Conservation (phyloP, 2,797 vertebrate species). For the Apodemus agrarius region DNA sequence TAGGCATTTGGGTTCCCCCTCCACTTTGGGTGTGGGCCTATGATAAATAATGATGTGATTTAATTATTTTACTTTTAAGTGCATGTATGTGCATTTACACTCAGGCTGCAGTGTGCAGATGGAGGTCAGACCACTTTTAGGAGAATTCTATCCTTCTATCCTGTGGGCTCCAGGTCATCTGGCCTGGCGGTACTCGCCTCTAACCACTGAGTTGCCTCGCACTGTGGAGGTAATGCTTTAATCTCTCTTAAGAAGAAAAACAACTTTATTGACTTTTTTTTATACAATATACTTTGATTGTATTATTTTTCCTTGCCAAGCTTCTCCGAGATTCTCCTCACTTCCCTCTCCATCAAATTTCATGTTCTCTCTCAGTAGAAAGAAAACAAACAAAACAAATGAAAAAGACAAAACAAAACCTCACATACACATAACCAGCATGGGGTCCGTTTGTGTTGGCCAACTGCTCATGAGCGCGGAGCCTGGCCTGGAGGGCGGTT, state of each 20-base stretch:
- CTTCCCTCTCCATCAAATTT: not conserved
- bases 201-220: not conserved
- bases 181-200: not conserved
- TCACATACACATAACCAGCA: not conserved
- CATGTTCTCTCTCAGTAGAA: not conserved
- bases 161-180: not conserved
- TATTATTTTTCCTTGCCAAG: not conserved
- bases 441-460: no score
- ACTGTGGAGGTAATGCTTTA: slow-evolving; percentile 24
- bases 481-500: not conserved
- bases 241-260: not conserved
- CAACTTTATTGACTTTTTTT: not conserved
- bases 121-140: not conserved
- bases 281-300: not conserved
- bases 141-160: no score
- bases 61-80: not conserved
- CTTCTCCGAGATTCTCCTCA: not conserved
- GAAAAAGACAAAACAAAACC: not conserved
- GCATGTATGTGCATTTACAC: not conserved
- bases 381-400: not conserved
- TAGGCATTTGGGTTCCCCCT: not conserved
- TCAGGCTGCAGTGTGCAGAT: not conserved
- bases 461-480: not conserved
- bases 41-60: slow-evolving; percentile 17
- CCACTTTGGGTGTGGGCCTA: not conserved